Conservation (phyloP, 2,113 vertebrate genomes). For the Caracal caracal region DNA sequence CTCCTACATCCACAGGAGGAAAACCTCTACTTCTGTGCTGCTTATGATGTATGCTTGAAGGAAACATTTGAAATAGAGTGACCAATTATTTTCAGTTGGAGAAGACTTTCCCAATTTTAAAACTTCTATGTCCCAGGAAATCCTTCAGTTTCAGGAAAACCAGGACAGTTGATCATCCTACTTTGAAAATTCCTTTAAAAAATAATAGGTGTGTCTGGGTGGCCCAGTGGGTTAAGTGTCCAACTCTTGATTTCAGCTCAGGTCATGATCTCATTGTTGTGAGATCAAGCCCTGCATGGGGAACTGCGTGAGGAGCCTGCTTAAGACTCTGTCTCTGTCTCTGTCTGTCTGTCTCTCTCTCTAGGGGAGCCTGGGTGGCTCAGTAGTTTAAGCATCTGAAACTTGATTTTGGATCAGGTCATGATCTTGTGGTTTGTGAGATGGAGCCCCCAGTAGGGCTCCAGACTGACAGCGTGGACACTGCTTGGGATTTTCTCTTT, state of each 20-base stretch:
- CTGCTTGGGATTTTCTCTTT: no score
- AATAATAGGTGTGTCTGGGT: background rate
- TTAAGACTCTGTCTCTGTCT: background rate
- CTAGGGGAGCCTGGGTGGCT: no score
- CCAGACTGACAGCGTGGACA: no score
- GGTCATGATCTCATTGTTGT: background rate
- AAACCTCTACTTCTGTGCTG: background rate
- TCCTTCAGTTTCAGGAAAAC: background rate
- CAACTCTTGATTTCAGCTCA: background rate
- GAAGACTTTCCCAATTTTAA: background rate
- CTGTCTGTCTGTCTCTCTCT: no score
- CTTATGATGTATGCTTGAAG: background rate
- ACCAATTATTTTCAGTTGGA: background rate
- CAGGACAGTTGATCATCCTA: background rate
- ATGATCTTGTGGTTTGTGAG: no score
- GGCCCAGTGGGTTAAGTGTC: background rate
- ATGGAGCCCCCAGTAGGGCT: no score
- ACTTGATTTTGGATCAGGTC: no score
- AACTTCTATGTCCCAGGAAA: background rate
- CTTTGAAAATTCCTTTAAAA: background rate
- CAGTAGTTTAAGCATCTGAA: no score
- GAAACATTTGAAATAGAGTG: background rate
- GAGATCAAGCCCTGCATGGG: background rate
- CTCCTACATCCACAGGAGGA: background rate
- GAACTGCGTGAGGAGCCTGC: no score